Evolutionary conservation across 2,888 invertebrate genomes (phyloP).

Genomic region (Ichneumoninae sp.): DNA sequence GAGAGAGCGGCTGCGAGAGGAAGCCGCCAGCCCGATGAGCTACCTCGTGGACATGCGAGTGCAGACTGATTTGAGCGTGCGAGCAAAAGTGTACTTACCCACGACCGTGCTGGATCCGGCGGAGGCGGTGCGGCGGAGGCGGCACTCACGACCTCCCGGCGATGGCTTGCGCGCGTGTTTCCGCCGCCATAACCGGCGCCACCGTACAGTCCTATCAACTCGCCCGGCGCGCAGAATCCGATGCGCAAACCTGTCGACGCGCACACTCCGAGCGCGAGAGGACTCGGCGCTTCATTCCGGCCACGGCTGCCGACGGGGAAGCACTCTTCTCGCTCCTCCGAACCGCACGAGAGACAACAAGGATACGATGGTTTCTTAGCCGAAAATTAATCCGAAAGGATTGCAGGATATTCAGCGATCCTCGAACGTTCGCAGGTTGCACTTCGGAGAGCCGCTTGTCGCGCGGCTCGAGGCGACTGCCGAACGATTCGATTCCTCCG

Average conservation of each 20-base stretch:
- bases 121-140: constrained; percentile 77
- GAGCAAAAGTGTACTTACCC: constrained; percentile 83
- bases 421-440: neutral
- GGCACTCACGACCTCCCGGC: constrained; percentile 70
- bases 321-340: neutral
- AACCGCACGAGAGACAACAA: no score
- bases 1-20: constrained; percentile 77
- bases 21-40: constrained; percentile 79
- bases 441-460: no score
- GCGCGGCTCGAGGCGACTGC: no score
- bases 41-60: constrained; percentile 84
- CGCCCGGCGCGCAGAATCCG: constrained; percentile 19
- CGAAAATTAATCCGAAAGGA: no score
- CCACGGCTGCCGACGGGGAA: constrained; percentile 22
- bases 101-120: constrained; percentile 77
- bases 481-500: neutral
- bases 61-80: constrained; percentile 82
- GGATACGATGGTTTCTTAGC: no score
- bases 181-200: constrained; percentile 71
- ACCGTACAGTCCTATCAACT: constrained; percentile 66
- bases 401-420: neutral
- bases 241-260: constrained; percentile 8
- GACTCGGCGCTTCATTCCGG: constrained; percentile 52
- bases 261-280: constrained; percentile 10
- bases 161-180: constrained; percentile 71